Conservation (phyloP, 2,113 vertebrate genomes). For the Poicephalus meyeri region DNA sequence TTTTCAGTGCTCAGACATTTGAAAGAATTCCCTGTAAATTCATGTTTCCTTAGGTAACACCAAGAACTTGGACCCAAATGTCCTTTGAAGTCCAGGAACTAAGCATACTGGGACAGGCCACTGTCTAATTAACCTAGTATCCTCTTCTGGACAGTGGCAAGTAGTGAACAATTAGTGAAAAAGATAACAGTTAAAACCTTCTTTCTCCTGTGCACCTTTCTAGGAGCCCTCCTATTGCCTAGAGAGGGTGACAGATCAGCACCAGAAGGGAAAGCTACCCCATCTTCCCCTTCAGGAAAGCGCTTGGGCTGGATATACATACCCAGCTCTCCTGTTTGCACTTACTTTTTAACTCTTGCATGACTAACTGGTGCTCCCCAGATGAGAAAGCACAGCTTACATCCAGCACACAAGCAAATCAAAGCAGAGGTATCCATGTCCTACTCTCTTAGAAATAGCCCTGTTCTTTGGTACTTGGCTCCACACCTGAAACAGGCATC, state of each 20-base stretch:
- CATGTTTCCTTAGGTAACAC: background rate
- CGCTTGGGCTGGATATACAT: background rate
- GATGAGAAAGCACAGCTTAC: background rate
- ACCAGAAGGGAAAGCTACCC: background rate
- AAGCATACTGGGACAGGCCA: background rate
- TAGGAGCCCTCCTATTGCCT: background rate
- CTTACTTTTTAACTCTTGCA: background rate
- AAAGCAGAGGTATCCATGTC: background rate
- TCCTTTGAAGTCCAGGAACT: background rate
- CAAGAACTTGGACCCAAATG: background rate
- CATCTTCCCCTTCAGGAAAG: background rate
- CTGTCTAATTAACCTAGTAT: background rate
- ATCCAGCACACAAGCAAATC: background rate
- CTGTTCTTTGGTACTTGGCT: background rate
- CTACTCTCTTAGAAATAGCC: background rate
- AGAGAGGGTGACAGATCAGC: background rate
- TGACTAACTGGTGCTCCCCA: background rate
- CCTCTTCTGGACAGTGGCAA: background rate
- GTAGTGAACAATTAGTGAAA: background rate
- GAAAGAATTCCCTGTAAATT: background rate
- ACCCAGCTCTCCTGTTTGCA: background rate
- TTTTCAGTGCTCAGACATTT: constrained; percentile 34
- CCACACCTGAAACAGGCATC: background rate
- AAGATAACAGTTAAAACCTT: background rate
- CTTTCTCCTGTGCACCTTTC: background rate